Base-by-base conservation (phyloP, 2,797 vertebrate genomes). In the Perodicticus potto region DNA sequence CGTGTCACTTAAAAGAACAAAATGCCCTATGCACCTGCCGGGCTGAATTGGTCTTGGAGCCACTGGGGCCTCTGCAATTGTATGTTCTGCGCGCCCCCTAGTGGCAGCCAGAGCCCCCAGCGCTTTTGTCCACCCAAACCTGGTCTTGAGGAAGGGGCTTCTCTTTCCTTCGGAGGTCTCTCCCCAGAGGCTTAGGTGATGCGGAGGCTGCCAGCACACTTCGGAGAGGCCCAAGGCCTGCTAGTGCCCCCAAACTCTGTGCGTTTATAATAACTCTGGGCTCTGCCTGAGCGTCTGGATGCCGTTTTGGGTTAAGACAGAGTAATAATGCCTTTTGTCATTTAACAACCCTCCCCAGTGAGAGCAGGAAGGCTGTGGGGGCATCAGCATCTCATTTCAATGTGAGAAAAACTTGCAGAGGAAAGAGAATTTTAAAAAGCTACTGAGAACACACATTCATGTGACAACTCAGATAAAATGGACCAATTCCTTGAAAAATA, bases 71-170 rank as follows among this genome's bases (percentile, higher is more conserved):
- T 22, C 40, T 14, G 72, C 8, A 94, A 93, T 69, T 43, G 86
- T 82, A 57, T 34, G 83, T 96, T 57, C 32, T 53, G 93, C 92
- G 94, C 43, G 53, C 97, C 98, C 97, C 96, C 98, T 97, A 93
- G 94, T 96, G 95, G 95, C 45, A 3, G 12, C 29, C 14, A 11
- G 34, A 29, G 5, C 49, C 91, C 82, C 25, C 2, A 3, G 55
- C 1, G 8, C 32, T 27, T 85, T 34, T 61, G 12, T 29, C 34
- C 78, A 78, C 49, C 27, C 23, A 59, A 86, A 55, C 11, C 76
- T 34, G 29, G 10, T 29, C 45, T 49, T 6, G 2, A 27, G 49
- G 65, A 63, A 53, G 37, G 45, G 34, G 17, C 40, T 67, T 32
- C 22, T 19, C 8, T 10, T 43, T 10, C n/a, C 67, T 70, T 70